Conservation (phyloP, 2,888 invertebrate species). For the Caenorhabditis drosophilae region DNA sequence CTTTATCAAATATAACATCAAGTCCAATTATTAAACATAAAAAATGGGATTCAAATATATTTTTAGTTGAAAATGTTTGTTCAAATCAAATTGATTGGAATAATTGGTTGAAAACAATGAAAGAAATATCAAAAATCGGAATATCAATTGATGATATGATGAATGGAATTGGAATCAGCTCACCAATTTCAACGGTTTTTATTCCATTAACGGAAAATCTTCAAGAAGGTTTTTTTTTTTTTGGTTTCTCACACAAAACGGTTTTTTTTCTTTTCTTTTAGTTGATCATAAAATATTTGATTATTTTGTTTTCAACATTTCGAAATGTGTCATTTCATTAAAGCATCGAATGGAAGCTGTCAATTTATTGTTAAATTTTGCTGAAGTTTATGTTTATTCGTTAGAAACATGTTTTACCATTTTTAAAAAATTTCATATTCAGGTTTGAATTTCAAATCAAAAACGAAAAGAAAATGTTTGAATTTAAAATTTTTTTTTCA, state of each 20-base stretch:
- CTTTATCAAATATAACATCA: neutral
- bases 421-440: conserved; percentile 8
- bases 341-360: conserved; percentile 9
- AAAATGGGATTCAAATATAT: conserved; percentile 7
- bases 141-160: neutral
- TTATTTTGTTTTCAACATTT: too few relatives aligned
- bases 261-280: too few relatives aligned
- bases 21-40: conserved; percentile 20
- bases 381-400: conserved; percentile 1
- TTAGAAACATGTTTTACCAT: conserved; percentile 10
- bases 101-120: conserved; percentile 5
- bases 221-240: conserved; percentile 5
- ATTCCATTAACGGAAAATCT: conserved; percentile 7
- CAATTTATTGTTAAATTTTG: conserved; percentile 2
- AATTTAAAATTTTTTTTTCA: conserved; percentile 1
- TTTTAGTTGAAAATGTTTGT: conserved; percentile 15
- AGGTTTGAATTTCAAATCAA: conserved; percentile 3
- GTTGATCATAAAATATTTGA: too few relatives aligned
- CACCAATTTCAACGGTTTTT: conserved; percentile 4
- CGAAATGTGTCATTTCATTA: conserved; percentile 12
- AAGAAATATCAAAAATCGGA: neutral
- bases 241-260: neutral
- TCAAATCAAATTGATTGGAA: conserved; percentile 1
- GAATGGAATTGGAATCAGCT: conserved; percentile 6
- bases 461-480: neutral